These are phyloP conservation scores for Saccopteryx leptura DNA, from an alignment of 2,113 vertebrate genomes.

Conservation along the genomic window DNA sequence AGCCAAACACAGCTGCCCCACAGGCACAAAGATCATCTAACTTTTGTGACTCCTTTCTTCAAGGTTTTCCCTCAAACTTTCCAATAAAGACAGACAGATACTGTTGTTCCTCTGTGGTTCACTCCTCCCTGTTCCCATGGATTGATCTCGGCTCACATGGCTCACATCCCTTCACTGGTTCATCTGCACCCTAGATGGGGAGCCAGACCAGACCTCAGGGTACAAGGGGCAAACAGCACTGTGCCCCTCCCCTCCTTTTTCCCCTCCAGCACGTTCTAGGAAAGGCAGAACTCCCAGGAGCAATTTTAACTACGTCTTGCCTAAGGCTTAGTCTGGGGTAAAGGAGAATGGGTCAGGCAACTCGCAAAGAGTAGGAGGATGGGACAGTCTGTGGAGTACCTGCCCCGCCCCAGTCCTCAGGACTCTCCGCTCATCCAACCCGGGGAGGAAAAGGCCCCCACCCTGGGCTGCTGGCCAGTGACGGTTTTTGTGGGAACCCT, in stretches of 20 bases:
- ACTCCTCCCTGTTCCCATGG: too few species aligned
- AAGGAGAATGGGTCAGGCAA: neutral
- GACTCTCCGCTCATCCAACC: neutral
- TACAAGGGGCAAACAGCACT: too few species aligned
- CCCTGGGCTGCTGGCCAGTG: too few species aligned
- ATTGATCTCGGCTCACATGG: neutral
- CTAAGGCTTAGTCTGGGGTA: neutral
- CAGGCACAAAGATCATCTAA: neutral
- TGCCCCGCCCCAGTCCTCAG: neutral
- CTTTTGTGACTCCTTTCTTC: neutral
- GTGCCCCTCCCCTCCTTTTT: neutral
- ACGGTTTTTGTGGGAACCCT: neutral
- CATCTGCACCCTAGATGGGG: accelerated
- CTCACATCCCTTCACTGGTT: neutral
- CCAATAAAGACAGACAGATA: neutral
- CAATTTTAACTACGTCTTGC: neutral
- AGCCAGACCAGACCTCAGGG: neutral
- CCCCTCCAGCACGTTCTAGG: neutral
- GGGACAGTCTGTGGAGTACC: accelerated
- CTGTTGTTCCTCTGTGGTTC: accelerated
- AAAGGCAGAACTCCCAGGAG: neutral
- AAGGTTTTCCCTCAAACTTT: neutral
- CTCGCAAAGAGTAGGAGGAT: neutral
- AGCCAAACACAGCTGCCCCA: too few species aligned
- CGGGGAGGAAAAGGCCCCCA: neutral